Base-by-base conservation (phyloP, 2,113 vertebrate species). In the Tetrao urogallus region DNA sequence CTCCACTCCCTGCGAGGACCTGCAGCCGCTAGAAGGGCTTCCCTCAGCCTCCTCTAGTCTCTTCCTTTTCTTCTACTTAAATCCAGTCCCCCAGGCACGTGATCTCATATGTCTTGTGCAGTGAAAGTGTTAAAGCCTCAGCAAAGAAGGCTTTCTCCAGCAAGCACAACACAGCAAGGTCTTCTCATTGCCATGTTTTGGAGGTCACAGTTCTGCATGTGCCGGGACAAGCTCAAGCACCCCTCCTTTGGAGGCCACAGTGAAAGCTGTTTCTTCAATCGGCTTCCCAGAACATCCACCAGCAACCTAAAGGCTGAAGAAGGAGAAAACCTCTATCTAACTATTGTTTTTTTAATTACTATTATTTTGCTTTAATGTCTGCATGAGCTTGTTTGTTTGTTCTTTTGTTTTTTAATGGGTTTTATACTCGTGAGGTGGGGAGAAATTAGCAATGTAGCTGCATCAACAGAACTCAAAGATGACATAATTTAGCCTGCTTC, bases 151-250 rank as follows among this genome's bases (percentile, higher is more conserved):
- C 40, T 84, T 90, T 88, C n/a, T 24, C 21, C 60, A 27, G 30
- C 22, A 78, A 83, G 18, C 19, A 36, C 5, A 32, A 66, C 13
- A 15, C 24, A 11, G 4, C 16, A 77, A 71, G 48, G 42, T 64
- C 8, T n/a, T 60, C 54, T 70, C 0, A 2, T 24, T 54, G 57
- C 2, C 0, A 0, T 34, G 21, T 57, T 81, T 43, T 40, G 30
- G 47, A 75, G 69, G 56, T 40, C 57, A 58, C 20, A 60, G 6
- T 91, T 89, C 64, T 1, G 0, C 45, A 40, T 54, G 80, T 0
- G 0, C 1, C 3, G 20, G 8, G 22, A 4, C 17, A 13, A 6
- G 64, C 42, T 48, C 36, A 3, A 6, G 6, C 40, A 30, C 52
- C 52, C 9, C 28, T 42, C n/a, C 40, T 16, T 30, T 11, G 2